A percentile compares a stretch with the other conserved stretches of the same genome.
phyloP scores from a whole-genome alignment of 2,888 invertebrate genomes.

The Tethea ocularis region DNA sequence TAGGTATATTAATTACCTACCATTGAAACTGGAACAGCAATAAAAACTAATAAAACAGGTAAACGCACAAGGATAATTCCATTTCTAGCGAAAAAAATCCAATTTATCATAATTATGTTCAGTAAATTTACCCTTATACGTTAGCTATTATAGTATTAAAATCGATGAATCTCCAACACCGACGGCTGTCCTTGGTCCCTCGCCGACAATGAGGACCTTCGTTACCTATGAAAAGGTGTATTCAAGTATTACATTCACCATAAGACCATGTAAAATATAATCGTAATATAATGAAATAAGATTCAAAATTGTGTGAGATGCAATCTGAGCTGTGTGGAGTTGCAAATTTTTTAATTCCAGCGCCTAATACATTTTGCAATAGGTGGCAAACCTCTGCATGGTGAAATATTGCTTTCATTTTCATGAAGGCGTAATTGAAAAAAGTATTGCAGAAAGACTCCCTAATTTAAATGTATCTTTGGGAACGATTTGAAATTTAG shows the following conservation, averaged over 20 bases:
- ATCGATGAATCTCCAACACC: neutral
- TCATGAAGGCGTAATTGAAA: slow-evolving; percentile 35
- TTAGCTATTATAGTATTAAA: neutral
- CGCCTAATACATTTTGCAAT: slow-evolving; percentile 34
- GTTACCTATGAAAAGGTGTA: neutral
- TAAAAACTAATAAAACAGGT: no score
- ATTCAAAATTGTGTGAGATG: neutral
- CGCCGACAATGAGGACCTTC: neutral
- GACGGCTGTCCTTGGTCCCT: neutral
- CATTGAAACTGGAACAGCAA: no score
- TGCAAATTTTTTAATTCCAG: slow-evolving; percentile 9
- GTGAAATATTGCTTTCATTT: slow-evolving; percentile 40
- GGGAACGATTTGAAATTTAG: neutral
- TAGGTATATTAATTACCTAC: neutral
- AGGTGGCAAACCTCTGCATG: neutral
- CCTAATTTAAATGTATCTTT: neutral
- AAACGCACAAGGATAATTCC: no score
- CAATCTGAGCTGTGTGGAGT: neutral
- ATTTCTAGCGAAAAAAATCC: no score
- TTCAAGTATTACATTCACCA: neutral
- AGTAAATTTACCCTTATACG: neutral
- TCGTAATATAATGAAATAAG: neutral
- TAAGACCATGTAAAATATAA: neutral
- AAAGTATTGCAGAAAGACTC: neutral
- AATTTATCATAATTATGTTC: no score